A percentile compares a stretch with the other conserved stretches of the same genome.
phyloP scores from a whole-genome alignment of 92 coral and sea anemone species.

The Epizoanthus illoricatus region DNA sequence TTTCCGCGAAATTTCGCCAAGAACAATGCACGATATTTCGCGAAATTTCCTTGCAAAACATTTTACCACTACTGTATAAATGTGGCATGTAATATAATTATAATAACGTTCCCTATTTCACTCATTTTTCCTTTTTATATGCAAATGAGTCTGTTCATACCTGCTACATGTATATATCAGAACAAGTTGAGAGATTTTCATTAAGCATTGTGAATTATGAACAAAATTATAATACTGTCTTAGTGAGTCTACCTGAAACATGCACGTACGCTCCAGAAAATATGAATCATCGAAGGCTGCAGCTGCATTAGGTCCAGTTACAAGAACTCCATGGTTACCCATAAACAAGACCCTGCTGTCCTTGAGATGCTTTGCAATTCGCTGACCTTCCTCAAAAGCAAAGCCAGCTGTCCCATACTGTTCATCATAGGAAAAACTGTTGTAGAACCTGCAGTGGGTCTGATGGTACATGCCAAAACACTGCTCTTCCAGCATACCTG shows the following conservation, averaged over 20 bases:
- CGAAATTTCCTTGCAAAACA: too few relatives aligned
- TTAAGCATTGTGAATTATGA: too few relatives aligned
- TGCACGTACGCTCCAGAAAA: conserved; percentile 75
- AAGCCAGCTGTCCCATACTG: conserved; percentile 54
- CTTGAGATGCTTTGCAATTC: conserved; percentile 58
- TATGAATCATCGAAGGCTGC: conserved; percentile 59
- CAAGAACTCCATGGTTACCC: conserved; percentile 76
- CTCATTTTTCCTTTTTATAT: too few relatives aligned
- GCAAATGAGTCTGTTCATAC: too few relatives aligned
- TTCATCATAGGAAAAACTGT: conserved; percentile 66
- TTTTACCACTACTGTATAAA: too few relatives aligned
- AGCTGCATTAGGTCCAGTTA: conserved; percentile 63
- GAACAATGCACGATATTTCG: too few relatives aligned
- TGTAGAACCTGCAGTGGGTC: conserved; percentile 57
- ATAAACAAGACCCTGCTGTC: conserved; percentile 63
- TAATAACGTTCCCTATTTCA: too few relatives aligned
- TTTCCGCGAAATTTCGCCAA: too few relatives aligned
- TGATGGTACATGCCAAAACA: conserved; percentile 73
- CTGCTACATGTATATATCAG: too few relatives aligned
- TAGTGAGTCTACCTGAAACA: conserved; percentile 58
- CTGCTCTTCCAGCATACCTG: conserved; percentile 66
- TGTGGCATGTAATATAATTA: too few relatives aligned
- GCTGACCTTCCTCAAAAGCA: conserved; percentile 56
- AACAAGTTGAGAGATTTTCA: too few relatives aligned
- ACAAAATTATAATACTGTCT: too few relatives aligned